Percentiles rank a stretch among this genome's conserved stretches.
phyloP scores from a whole-genome alignment of 2,888 invertebrate species.

The Tachina grossa region DNA sequence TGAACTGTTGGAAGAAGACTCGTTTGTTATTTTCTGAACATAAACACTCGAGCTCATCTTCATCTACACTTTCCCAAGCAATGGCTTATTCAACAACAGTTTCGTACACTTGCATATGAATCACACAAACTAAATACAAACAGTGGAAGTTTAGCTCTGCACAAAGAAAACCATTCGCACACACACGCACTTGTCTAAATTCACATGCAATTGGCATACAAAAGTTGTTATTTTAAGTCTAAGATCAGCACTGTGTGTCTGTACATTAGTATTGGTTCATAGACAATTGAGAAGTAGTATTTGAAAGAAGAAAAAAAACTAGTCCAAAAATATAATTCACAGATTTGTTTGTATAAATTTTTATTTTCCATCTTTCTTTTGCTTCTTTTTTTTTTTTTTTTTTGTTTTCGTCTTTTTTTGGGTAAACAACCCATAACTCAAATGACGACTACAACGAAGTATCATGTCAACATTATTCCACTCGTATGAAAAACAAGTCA shows the following conservation, averaged over 20 bases:
- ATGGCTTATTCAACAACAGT: conserved; percentile 19
- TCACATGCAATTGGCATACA: not conserved
- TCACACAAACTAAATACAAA: not conserved
- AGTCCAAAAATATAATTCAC: conserved; percentile 38
- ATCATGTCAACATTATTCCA: conserved; percentile 61
- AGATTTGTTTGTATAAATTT: conserved; percentile 52
- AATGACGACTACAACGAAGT: conserved; percentile 64
- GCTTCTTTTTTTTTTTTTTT: conserved; percentile 26
- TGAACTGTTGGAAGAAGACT: not conserved
- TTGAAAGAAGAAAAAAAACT: conserved; percentile 16
- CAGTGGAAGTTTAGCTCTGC: conserved; percentile 5
- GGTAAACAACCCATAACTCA: conserved; percentile 67
- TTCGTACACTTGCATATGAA: not conserved
- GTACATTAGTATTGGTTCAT: conserved; percentile 15
- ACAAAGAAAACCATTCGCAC: not conserved
- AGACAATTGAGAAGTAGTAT: conserved; percentile 33
- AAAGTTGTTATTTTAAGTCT: conserved; percentile 9
- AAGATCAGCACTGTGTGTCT: not conserved
- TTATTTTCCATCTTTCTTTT: not conserved
- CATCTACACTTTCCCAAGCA: not conserved
- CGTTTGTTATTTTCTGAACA: not conserved
- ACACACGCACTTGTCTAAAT: not conserved
- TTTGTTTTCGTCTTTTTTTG: conserved; percentile 57
- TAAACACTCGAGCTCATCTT: not conserved
- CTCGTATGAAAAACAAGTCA: conserved; percentile 51